These are phyloP conservation scores for Chiroxiphia lanceolata DNA, from an alignment of 2,797 vertebrate genomes.

Conservation along the genomic window DNA sequence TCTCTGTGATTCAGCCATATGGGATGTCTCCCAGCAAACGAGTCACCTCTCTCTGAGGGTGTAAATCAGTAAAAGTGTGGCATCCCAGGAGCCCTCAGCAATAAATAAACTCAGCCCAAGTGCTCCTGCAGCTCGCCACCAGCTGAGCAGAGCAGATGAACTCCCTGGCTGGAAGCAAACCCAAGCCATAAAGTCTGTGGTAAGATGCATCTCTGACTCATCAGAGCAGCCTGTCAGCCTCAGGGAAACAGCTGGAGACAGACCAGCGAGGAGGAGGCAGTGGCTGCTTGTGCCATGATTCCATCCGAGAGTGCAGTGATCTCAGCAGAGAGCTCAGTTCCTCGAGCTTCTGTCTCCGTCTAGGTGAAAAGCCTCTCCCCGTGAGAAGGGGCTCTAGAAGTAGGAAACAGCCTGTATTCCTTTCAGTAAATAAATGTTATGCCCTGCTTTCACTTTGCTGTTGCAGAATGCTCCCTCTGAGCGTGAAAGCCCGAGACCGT, in stretches of 20 bases:
- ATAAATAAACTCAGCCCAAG: slow-evolving; percentile 9
- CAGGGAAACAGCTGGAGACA: background rate
- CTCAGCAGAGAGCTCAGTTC: background rate
- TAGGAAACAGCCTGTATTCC: background rate
- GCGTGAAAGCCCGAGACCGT: accelerated
- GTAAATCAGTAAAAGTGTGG: background rate
- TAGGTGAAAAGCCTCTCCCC: background rate
- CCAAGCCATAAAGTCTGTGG: background rate
- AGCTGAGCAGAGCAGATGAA: background rate
- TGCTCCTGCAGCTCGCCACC: background rate
- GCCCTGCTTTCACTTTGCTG: background rate
- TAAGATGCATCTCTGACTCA: background rate
- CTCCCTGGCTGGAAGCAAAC: background rate
- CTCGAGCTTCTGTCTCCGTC: background rate
- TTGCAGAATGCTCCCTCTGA: background rate
- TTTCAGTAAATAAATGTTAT: background rate
- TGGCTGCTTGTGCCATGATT: accelerated
- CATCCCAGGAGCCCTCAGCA: background rate
- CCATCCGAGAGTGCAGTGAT: background rate
- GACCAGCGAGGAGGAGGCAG: background rate
- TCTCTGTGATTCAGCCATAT: background rate
- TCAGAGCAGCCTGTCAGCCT: background rate
- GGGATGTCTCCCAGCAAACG: background rate
- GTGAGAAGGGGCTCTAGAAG: background rate
- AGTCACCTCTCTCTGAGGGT: background rate